Evolutionary conservation across 1,140 invertebrate species (phyloP), one percentile per base, ranked within the genome.

Genomic region (Centruroides vittatus): DNA sequence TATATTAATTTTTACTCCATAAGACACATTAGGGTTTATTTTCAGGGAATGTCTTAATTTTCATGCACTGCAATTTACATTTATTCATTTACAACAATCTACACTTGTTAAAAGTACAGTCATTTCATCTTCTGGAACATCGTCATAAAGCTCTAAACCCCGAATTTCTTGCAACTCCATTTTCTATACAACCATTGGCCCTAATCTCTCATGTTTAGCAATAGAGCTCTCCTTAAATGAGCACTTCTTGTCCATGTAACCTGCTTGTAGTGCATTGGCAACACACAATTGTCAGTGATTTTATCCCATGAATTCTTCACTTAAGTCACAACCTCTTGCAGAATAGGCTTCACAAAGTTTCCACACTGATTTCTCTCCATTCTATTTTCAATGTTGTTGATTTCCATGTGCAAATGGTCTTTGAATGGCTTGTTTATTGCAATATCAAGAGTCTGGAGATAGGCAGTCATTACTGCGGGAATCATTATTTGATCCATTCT

Each of bases 231-330:
- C 50, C 10, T 59, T 36, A 55, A 59, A 59, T 58, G 49, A 59
- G 58, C 12, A 59, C 1, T 59, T 55, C 50, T 59, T 59, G 50
- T 59, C 58, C 58, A 59, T 55, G 58, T 59, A 59, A 35, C 48
- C 58, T 54, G 50, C 53, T 59, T 50, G n/a, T 59, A 53, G 50
- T 55, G 5, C 35, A 41, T 6, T 59, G 46, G 58, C 5, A 59
- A 59, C 35, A 59, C 53, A 35, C 7, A 59, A 23, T 8, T 53
- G 50, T 59, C 35, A 35, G 53, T 53, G 35, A 58, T 58, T 51
- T 58, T 58, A 34, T 58, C 46, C 35, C 41, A 55, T 55, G 53
- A 55, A 36, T 55, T 55, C 34, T 23, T 55, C 53, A 55, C 13
- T 5, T 5, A 55, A 55, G n/a, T 58, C 46, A 58, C 9, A 12